Evolutionary conservation across 2,797 vertebrate genomes (phyloP), one percentile per base, ranked within the genome.

Genomic region (Heliangelus exortis): DNA sequence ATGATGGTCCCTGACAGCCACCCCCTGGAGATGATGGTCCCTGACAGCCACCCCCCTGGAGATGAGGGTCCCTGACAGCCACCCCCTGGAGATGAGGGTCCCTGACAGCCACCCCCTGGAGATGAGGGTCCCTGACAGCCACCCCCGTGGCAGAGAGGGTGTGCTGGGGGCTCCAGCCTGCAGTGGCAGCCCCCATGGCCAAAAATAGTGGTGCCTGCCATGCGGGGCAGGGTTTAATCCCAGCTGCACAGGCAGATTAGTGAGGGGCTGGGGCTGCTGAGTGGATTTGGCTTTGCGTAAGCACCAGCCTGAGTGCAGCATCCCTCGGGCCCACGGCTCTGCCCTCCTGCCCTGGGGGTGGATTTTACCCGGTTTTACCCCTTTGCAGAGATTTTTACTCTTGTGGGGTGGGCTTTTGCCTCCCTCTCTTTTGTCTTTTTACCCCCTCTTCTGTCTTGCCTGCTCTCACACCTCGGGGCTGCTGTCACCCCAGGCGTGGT

Each of bases 271-370:
- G 79, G 58, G 78, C 87, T 41, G 91, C 4, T 2, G 58, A 2
- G 23, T 91, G 90, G 95, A 96, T 96, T 95, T 95, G 73, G 68
- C 83, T 91, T 93, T 95, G 93, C 12, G 1, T 93, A 95, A 96
- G 78, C 7, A 4, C 77, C 81, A 1, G 26, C 76, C 61, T 2
- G 9, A 33, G 68, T 21, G 34, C 79, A 63, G 69, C 41, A 41
- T 66, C 87, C 74, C n/a, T 33, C 1, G 7, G 16, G 68, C 61
- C 57, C 1, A 2, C 1, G 0, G 67, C 34, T 74, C 89, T 93
- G 84, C 43, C 51, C 71, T 10, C 6, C 61, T 16, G 2, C 3
- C 1, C 26, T 0, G 13, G 47, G 50, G 19, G 31, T 4, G 34
- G 54, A 20, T 36, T 47, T 41, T 45, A 11, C 36, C 17, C 34